Base-by-base conservation (phyloP, 1,140 invertebrate species). In the Batillaria attramentaria region DNA sequence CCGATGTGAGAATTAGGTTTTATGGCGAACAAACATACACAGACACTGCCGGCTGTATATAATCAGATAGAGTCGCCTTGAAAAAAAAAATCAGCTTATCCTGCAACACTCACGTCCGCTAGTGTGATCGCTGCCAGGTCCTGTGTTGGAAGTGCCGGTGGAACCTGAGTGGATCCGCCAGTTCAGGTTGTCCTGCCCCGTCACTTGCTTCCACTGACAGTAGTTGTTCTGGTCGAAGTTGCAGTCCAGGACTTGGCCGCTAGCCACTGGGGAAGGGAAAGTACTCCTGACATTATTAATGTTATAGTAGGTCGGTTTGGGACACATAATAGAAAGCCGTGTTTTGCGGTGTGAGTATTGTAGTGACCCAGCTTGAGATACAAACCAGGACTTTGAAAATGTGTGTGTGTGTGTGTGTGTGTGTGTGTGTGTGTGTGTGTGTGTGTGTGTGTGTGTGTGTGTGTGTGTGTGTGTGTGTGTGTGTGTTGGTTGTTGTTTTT, bases 161-260 rank as follows among this genome's bases (percentile, higher is more conserved):
- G 41, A 37, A 8, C 84, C 84, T 46, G 37, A 57, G 24, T 79
- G 72, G 66, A 82, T 54, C 31, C 79, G 85, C 89, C 89, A 90
- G 80, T 89, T 85, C 82, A 84, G 84, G 42, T 84, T 80, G 65
- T 89, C 87, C 31, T 54, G 1, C 31, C 79, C 81, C 16, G 78
- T 83, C 31, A 95, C 94, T 80, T 95, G 94, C 10, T 89, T 93
- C 95, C 95, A 96, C 50, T 93, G 93, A 83, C 95, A 96, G 0
- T 95, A 83, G 81, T 62, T 31, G n/a, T 93, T 92, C 46, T 80
- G 79, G 18, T 89, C 88, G 86, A 90, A 90, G 78, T 88, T 83
- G 77, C 89, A 90, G 33, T 84, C 42, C 31, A 78, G 54, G 35
- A 20, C 42, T 35, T 75, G 73, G 8, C 73, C 57, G 18, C 20